These are phyloP conservation scores for Sympetrum striolatum DNA, from an alignment of 2,888 invertebrate species.

Conservation along the genomic window DNA sequence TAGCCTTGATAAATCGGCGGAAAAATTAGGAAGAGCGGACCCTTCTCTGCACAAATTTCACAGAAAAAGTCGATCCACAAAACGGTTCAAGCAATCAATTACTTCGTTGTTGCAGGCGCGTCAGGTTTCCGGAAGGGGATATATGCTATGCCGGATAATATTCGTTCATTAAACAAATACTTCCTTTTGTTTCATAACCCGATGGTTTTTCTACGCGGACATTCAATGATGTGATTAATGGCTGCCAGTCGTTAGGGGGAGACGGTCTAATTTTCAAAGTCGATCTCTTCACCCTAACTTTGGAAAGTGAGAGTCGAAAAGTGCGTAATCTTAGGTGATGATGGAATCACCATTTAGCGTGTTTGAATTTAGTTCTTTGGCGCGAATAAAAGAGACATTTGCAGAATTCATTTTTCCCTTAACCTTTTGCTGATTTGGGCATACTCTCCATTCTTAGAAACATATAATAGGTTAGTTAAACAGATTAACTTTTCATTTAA, in stretches of 20 bases:
- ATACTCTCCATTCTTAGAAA: too few relatives aligned
- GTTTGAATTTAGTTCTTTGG: too few relatives aligned
- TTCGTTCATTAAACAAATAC: background rate
- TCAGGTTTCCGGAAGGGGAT: background rate
- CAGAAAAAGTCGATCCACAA: background rate
- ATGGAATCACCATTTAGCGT: too few relatives aligned
- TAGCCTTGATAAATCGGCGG: background rate
- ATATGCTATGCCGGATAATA: background rate
- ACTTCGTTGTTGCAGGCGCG: background rate
- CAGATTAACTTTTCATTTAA: too few relatives aligned
- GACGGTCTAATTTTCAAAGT: too few relatives aligned
- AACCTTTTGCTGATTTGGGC: too few relatives aligned
- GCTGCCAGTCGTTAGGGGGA: background rate
- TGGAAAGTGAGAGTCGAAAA: too few relatives aligned
- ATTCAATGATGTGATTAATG: background rate
- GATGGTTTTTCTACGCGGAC: background rate
- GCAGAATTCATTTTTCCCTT: too few relatives aligned
- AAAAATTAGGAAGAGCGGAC: background rate
- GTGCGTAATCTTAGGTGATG: too few relatives aligned
- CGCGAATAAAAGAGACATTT: too few relatives aligned
- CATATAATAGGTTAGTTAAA: too few relatives aligned
- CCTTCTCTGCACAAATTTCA: background rate
- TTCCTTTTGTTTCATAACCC: background rate
- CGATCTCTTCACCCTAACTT: too few relatives aligned
- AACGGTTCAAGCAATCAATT: background rate